phyloP scores from a whole-genome alignment of 2,113 vertebrate genomes.

The Zosterops lateralis region DNA sequence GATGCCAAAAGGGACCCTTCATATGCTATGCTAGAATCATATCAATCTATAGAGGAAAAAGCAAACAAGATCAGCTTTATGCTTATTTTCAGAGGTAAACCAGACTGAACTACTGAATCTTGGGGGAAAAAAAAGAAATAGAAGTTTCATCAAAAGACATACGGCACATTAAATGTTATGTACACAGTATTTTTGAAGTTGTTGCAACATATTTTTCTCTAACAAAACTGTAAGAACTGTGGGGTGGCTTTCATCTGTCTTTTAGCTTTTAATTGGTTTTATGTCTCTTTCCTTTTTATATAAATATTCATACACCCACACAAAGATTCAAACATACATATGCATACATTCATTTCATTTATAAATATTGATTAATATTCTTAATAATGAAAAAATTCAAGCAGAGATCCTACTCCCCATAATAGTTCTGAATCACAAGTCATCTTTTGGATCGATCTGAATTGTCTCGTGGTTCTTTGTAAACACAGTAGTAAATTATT shows the following conservation, averaged over 20 bases:
- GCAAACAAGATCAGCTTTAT: not conserved
- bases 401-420: not conserved
- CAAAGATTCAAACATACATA: not conserved
- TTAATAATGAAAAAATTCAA: constrained; percentile 10
- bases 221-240: not conserved
- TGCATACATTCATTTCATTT: not conserved
- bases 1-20: constrained; percentile 24
- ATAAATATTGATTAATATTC: constrained; percentile 9
- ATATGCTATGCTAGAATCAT: constrained; percentile 14
- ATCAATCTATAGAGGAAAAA: constrained; percentile 37
- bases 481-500: constrained; percentile 20
- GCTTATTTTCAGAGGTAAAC: constrained; percentile 26
- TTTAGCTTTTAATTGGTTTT: constrained; percentile 39
- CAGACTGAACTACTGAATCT: not conserved
- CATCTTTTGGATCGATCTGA: not conserved
- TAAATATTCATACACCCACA: not conserved
- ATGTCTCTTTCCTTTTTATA: constrained; percentile 25
- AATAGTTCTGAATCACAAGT: not conserved
- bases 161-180: not conserved
- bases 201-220: constrained; percentile 17
- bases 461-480: not conserved
- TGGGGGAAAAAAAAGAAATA: not conserved
- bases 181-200: constrained; percentile 3
- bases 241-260: not conserved
- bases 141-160: not conserved